Percentiles rank a stretch among this genome's conserved stretches.
Conservation (phyloP, 2,113 vertebrate species). For the Corythoichthys intestinalis region DNA sequence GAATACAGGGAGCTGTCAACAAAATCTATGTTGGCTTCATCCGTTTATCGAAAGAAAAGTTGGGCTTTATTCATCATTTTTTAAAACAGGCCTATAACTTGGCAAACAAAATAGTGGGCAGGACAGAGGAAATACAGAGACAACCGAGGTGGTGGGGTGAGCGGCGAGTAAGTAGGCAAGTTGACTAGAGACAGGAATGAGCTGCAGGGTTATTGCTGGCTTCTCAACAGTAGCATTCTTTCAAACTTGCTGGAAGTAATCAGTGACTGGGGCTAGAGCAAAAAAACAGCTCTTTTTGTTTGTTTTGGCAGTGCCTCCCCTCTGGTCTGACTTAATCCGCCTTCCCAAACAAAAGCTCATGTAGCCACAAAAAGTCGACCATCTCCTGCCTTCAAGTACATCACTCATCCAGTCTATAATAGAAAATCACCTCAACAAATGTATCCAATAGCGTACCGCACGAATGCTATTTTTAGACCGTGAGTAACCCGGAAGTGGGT, state of each 20-base stretch:
- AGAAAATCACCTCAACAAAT: constrained; percentile 24
- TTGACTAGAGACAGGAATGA: constrained; percentile 17
- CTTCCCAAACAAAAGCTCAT: constrained; percentile 12
- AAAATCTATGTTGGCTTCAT: constrained; percentile 30
- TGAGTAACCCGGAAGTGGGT: no score
- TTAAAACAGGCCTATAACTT: constrained; percentile 25
- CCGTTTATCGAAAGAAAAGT: constrained; percentile 29
- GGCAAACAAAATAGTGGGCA: not conserved
- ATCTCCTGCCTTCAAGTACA: constrained; percentile 3
- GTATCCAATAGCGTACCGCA: no score
- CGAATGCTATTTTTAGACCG: no score
- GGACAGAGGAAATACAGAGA: constrained; percentile 9
- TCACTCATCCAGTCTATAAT: constrained; percentile 3
- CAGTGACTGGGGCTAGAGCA: constrained; percentile 29
- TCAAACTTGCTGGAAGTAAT: constrained; percentile 53
- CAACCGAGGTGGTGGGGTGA: constrained; percentile 15
- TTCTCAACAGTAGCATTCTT: constrained; percentile 55
- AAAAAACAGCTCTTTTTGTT: constrained; percentile 41
- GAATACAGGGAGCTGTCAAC: not conserved
- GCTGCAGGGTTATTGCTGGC: constrained; percentile 28
- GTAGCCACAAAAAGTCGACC: not conserved
- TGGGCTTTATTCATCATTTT: constrained; percentile 19
- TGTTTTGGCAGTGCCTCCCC: constrained; percentile 37
- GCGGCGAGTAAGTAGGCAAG: constrained; percentile 18
- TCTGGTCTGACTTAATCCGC: constrained; percentile 4